A percentile compares a stretch with the other conserved stretches of the same genome.
Conservation (phyloP, 1,140 invertebrate genomes). For the Heliconius himera region DNA sequence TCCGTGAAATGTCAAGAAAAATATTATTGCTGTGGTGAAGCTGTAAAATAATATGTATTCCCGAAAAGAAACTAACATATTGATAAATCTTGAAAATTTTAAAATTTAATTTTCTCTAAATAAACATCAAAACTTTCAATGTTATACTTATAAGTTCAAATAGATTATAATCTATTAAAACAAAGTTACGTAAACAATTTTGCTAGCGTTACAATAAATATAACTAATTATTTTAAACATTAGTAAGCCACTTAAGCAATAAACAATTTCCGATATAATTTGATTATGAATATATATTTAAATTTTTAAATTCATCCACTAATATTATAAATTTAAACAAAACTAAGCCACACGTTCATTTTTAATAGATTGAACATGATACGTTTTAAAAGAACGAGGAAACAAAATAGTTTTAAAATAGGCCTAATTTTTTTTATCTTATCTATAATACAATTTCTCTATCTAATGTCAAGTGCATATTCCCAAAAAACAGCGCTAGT, state of each 20-base stretch:
- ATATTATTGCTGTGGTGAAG: neutral
- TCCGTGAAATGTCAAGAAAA: neutral
- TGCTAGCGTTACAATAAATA: neutral
- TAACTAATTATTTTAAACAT: neutral
- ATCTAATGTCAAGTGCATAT: too few species aligned
- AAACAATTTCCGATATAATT: neutral
- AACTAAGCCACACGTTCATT: neutral
- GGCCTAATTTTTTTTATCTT: neutral
- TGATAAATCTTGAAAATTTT: neutral
- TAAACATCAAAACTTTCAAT: neutral
- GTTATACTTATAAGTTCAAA: neutral
- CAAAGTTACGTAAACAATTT: neutral
- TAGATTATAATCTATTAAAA: neutral
- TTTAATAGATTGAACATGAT: neutral
- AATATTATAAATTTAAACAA: neutral
- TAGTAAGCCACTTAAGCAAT: constrained; percentile 6
- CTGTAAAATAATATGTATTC: neutral
- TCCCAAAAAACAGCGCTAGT: too few species aligned
- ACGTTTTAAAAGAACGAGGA: neutral
- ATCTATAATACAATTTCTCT: too few species aligned
- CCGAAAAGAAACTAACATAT: neutral
- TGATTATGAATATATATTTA: neutral
- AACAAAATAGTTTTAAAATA: neutral
- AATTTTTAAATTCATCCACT: neutral
- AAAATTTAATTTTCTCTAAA: neutral